Percentiles rank a stretch among this genome's conserved stretches.
Conservation (phyloP, 2,888 invertebrate species). For the Chydorus sphaericus region DNA sequence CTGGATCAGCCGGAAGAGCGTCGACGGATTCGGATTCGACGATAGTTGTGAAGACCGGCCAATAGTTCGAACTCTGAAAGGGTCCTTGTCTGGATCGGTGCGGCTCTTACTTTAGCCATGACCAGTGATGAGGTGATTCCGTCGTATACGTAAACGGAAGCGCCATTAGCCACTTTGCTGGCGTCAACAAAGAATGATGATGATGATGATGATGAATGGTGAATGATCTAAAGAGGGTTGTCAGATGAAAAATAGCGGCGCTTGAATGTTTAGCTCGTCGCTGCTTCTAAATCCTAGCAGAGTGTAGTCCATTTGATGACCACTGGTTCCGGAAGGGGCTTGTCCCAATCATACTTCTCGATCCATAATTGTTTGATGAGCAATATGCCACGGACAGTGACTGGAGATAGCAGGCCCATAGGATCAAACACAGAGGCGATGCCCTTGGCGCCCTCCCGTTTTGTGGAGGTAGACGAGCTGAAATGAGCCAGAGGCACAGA, state of each 20-base stretch:
- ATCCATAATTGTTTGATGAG: constrained; percentile 1
- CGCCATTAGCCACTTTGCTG: no score
- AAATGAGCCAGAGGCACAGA: no score
- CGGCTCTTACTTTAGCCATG: no score
- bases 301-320: not conserved
- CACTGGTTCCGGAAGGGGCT: not conserved
- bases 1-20: not conserved
- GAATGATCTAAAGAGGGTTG: no score
- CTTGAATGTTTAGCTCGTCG: not conserved
- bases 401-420: not conserved
- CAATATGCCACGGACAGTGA: not conserved
- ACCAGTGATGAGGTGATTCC: no score
- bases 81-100: no score
- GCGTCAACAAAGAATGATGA: no score
- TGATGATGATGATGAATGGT: no score
- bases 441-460: not conserved
- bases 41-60: no score
- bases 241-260: constrained; percentile 8
- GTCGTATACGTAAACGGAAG: no score
- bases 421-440: constrained; percentile 1
- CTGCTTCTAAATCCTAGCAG: not conserved
- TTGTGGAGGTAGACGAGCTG: not conserved
- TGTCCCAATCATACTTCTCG: constrained; percentile 4
- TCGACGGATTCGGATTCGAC: not conserved
- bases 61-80: no score